phyloP scores from a whole-genome alignment of 2,797 vertebrate genomes.

The Capromys pilorides region DNA sequence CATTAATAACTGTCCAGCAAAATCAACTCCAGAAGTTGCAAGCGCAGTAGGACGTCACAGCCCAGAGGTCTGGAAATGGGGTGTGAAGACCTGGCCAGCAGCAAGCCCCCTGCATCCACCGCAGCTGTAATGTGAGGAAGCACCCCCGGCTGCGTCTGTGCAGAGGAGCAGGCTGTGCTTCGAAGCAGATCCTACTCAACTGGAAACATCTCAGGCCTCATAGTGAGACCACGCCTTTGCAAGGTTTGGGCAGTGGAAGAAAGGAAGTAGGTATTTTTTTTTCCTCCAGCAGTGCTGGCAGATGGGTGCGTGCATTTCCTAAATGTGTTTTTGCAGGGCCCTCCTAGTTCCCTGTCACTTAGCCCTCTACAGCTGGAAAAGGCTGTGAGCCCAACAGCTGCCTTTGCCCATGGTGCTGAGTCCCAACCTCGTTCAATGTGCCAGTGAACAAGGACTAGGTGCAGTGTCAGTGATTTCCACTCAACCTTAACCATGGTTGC shows the following conservation, averaged over 20 bases:
- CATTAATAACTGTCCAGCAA: constrained; percentile 55
- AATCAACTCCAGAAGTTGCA: constrained; percentile 34
- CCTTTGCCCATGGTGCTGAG: background rate
- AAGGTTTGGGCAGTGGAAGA: background rate
- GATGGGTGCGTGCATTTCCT: background rate
- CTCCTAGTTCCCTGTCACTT: background rate
- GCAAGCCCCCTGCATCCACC: background rate
- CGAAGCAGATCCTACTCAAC: background rate
- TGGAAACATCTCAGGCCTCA: background rate
- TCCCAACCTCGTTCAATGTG: background rate
- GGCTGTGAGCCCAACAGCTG: background rate
- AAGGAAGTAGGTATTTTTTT: background rate
- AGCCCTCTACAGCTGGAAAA: background rate
- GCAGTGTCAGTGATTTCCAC: background rate
- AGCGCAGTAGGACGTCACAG: background rate
- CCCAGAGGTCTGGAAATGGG: constrained; percentile 22
- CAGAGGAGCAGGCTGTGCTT: background rate
- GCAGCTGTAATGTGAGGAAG: background rate
- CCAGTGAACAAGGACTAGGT: background rate
- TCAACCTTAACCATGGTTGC: background rate
- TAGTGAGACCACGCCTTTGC: background rate
- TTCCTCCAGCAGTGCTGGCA: background rate
- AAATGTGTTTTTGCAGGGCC: background rate
- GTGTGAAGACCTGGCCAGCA: background rate
- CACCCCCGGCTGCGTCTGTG: background rate